Conservation (phyloP, 1,140 invertebrate species). For the Paraescarpia echinospica region DNA sequence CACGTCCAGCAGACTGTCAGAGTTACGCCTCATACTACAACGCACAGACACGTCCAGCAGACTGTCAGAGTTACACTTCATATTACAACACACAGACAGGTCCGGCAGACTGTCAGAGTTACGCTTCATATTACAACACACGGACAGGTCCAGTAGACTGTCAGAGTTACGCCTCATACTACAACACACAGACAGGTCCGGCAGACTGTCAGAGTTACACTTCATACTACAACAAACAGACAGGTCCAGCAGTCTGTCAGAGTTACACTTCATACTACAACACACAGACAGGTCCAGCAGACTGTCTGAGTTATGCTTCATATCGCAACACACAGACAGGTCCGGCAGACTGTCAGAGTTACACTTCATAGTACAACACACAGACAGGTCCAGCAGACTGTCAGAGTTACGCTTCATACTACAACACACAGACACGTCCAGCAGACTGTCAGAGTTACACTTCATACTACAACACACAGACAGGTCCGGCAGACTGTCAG, state of each 20-base stretch:
- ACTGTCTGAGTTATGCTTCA: slow-evolving; percentile 48
- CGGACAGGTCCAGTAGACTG: background rate
- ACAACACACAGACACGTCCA: background rate
- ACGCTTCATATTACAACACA: background rate
- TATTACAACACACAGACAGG: too few species aligned
- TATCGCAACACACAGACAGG: background rate
- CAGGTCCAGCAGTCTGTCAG: background rate
- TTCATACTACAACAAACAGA: background rate
- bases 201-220: slow-evolving; percentile 54
- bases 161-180: too few species aligned
- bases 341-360: background rate
- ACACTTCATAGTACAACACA: too few species aligned
- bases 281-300: slow-evolving; percentile 61
- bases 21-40: slow-evolving; percentile 1
- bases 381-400: slow-evolving; percentile 61
- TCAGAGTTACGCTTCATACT: slow-evolving; percentile 36
- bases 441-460: background rate
- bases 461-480: too few species aligned
- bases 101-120: slow-evolving; percentile 59
- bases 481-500: slow-evolving; percentile 61
- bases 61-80: background rate
- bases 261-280: too few species aligned
- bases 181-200: slow-evolving; percentile 61
- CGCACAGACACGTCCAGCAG: background rate
- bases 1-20: slow-evolving; percentile 61